These are phyloP conservation scores for Salticus scenicus DNA, from an alignment of 2,888 invertebrate species.

Conservation along the genomic window DNA sequence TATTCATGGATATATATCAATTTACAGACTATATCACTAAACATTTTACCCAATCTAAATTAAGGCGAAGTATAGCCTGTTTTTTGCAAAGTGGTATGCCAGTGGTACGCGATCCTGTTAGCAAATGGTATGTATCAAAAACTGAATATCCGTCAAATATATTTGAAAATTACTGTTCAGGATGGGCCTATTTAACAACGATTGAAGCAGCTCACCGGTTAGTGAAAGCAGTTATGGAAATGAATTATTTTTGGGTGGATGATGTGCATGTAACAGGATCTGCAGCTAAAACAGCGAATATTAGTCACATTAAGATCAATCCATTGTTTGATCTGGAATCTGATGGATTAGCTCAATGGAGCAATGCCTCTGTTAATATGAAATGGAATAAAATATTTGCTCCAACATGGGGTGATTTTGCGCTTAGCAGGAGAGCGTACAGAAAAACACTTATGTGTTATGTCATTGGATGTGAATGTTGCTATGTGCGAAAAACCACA, in stretches of 20 bases:
- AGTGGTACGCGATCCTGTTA: constrained; percentile 79
- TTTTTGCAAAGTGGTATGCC: constrained; percentile 67
- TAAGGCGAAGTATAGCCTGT: constrained; percentile 53
- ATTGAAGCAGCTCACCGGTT: constrained; percentile 81
- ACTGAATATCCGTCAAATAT: constrained; percentile 80
- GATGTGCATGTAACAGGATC: constrained; percentile 89
- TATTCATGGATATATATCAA: constrained; percentile 80
- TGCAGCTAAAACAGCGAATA: constrained; percentile 41
- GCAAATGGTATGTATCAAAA: constrained; percentile 87
- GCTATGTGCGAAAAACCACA: constrained; percentile 47
- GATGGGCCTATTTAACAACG: constrained; percentile 88
- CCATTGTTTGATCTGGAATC: constrained; percentile 53
- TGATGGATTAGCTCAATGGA: constrained; percentile 52
- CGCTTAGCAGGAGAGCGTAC: constrained; percentile 33
- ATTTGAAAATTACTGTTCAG: constrained; percentile 87
- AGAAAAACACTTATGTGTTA: constrained; percentile 38
- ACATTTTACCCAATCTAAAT: constrained; percentile 6
- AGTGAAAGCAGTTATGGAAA: constrained; percentile 79
- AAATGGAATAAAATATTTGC: constrained; percentile 62
- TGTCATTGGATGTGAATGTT: constrained; percentile 46
- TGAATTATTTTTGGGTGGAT: constrained; percentile 93
- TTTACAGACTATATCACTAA: constrained; percentile 25
- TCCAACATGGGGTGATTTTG: constrained; percentile 65
- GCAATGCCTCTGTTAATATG: neutral
- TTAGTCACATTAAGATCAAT: constrained; percentile 40